Percentiles rank a stretch among this genome's conserved stretches.
Conservation (phyloP, 2,113 vertebrate genomes). For the Heterotilapia buettikoferi region DNA sequence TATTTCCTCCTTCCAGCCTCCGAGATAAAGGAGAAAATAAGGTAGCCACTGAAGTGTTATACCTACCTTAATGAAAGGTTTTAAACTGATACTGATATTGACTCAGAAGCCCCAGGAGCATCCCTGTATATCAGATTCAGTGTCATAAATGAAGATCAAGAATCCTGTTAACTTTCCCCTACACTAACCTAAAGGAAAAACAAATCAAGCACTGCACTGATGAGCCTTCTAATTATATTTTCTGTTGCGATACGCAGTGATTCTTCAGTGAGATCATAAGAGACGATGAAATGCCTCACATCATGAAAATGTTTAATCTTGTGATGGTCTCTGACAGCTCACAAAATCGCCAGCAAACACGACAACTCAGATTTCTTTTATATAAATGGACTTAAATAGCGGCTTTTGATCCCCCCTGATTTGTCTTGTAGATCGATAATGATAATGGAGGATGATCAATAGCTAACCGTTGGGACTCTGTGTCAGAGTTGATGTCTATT, state of each 20-base stretch:
- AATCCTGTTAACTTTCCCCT: constrained; percentile 11
- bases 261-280: neutral
- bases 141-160: constrained; percentile 56
- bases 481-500: constrained; percentile 14
- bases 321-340: neutral
- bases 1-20: constrained; percentile 63
- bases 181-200: constrained; percentile 26
- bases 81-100: constrained; percentile 53
- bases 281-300: neutral
- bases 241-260: neutral
- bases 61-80: constrained; percentile 59
- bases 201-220: neutral
- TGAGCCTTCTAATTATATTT: constrained; percentile 13
- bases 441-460: constrained; percentile 40
- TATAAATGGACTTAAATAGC: neutral
- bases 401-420: neutral
- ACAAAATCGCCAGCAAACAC: neutral
- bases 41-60: constrained; percentile 61
- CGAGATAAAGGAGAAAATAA: constrained; percentile 62
- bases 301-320: neutral
- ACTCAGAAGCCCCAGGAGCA: constrained; percentile 28
- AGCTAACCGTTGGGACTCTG: neutral
- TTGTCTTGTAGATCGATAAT: constrained; percentile 36
- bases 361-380: neutral
- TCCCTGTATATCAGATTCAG: constrained; percentile 15